These are phyloP conservation scores for Crypturellus undulatus DNA, from an alignment of 2,113 vertebrate genomes.

Conservation along the genomic window DNA sequence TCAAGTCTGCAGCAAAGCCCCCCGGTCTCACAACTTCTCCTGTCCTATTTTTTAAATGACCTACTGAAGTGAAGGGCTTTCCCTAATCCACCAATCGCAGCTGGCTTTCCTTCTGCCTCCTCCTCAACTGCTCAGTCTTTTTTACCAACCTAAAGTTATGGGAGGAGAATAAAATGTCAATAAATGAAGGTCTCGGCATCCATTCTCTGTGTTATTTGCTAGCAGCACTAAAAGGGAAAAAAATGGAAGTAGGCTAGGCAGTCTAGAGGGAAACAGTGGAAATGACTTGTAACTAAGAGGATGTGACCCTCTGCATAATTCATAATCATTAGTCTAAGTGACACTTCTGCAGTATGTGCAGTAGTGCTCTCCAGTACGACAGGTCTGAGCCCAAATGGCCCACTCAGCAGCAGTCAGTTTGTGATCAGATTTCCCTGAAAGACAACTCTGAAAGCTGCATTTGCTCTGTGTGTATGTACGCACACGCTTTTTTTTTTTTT, in stretches of 20 bases:
- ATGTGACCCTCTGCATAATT: constrained; percentile 85
- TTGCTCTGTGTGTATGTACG: constrained; percentile 7
- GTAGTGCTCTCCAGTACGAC: constrained; percentile 46
- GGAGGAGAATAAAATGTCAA: constrained; percentile 68
- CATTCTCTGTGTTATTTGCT: constrained; percentile 72
- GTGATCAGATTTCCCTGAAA: constrained; percentile 73
- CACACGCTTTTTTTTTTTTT: not conserved
- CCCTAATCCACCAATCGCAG: not conserved
- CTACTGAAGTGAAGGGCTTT: not conserved
- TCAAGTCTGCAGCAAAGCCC: not conserved
- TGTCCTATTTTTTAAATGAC: not conserved
- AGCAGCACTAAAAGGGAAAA: constrained; percentile 31
- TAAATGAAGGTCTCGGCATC: constrained; percentile 74
- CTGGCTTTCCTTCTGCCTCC: not conserved
- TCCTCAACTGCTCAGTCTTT: not conserved
- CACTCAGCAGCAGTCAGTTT: constrained; percentile 63
- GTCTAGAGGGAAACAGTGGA: constrained; percentile 76
- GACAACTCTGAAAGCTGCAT: constrained; percentile 62
- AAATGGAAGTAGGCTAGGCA: constrained; percentile 45
- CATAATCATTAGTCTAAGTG: constrained; percentile 85
- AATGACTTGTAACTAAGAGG: constrained; percentile 84
- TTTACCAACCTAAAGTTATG: constrained; percentile 49
- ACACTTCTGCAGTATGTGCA: constrained; percentile 77
- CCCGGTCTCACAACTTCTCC: not conserved
- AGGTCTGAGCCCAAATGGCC: constrained; percentile 65